Percentiles rank a stretch among this genome's conserved stretches.
Conservation (phyloP, 2,888 invertebrate genomes). For the Tricholauxania praeusta region DNA sequence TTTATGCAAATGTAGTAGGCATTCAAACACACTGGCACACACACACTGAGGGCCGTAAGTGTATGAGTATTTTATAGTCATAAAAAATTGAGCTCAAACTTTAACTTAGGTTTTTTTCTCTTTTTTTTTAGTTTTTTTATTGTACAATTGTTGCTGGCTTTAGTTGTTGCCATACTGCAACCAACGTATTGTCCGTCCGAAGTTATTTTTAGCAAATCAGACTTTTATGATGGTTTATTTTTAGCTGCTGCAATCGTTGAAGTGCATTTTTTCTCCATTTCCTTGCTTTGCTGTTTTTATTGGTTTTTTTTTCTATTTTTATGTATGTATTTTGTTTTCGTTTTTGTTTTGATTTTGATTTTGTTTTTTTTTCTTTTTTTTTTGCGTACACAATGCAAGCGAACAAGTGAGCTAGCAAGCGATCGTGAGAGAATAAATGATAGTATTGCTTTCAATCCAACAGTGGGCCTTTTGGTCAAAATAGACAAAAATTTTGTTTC, state of each 20-base stretch:
- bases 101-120: not conserved
- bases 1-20: constrained; percentile 13
- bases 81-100: constrained; percentile 30
- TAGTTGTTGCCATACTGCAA: constrained; percentile 13
- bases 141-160: constrained; percentile 2
- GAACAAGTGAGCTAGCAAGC: too few species aligned
- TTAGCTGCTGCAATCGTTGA: constrained; percentile 23
- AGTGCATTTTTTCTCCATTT: constrained; percentile 23
- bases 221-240: constrained; percentile 30
- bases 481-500: too few species aligned
- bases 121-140: not conserved
- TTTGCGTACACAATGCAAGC: too few species aligned
- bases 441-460: too few species aligned
- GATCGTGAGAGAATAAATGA: too few species aligned
- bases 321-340: not conserved
- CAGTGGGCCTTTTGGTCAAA: too few species aligned
- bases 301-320: not conserved
- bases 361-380: too few species aligned
- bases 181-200: constrained; percentile 18
- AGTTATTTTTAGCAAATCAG: constrained; percentile 32
- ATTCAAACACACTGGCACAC: constrained; percentile 26
- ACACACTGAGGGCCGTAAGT: not conserved
- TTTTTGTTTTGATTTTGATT: not conserved
- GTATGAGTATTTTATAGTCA: constrained; percentile 13
- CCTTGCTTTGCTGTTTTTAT: constrained; percentile 1